Evolutionary conservation across 2,113 vertebrate genomes (phyloP).

Genomic region (Amblyornis subalaris): DNA sequence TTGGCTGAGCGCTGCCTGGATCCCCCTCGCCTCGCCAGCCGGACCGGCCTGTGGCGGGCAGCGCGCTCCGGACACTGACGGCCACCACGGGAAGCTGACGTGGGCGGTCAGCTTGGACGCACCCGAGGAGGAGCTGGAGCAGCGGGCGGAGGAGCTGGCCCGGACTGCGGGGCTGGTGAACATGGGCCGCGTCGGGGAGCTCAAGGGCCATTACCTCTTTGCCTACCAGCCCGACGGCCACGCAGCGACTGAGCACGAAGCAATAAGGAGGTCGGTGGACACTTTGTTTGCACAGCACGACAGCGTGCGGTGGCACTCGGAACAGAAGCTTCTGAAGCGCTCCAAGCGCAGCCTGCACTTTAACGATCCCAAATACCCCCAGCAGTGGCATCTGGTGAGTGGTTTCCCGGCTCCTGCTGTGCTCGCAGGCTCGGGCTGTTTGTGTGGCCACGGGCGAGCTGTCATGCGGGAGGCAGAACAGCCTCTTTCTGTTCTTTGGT

Average conservation of each 20-base stretch:
- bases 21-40: not conserved
- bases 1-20: slow-evolving; percentile 47
- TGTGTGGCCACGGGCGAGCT: accelerated
- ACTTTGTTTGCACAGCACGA: slow-evolving; percentile 77
- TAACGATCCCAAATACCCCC: slow-evolving; percentile 90
- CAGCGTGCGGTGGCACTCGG: slow-evolving; percentile 86
- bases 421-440: not conserved
- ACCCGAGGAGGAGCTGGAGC: slow-evolving; percentile 48
- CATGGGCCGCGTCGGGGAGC: slow-evolving; percentile 88
- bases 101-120: slow-evolving; percentile 84
- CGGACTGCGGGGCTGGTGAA: slow-evolving; percentile 80
- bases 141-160: slow-evolving; percentile 78
- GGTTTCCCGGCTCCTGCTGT: accelerated
- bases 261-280: slow-evolving; percentile 49
- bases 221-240: not conserved
- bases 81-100: slow-evolving; percentile 49
- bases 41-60: not conserved
- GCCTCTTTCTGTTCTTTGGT: not conserved
- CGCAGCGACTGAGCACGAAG: not conserved
- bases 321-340: slow-evolving; percentile 85
- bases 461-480: accelerated
- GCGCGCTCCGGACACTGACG: not conserved
- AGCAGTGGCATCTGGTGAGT: slow-evolving; percentile 97
- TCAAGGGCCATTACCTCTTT: slow-evolving; percentile 88
- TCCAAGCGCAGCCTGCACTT: slow-evolving; percentile 89